These are phyloP conservation scores for Myotis yumanensis DNA, from an alignment of 2,113 vertebrate genomes.

Conservation along the genomic window DNA sequence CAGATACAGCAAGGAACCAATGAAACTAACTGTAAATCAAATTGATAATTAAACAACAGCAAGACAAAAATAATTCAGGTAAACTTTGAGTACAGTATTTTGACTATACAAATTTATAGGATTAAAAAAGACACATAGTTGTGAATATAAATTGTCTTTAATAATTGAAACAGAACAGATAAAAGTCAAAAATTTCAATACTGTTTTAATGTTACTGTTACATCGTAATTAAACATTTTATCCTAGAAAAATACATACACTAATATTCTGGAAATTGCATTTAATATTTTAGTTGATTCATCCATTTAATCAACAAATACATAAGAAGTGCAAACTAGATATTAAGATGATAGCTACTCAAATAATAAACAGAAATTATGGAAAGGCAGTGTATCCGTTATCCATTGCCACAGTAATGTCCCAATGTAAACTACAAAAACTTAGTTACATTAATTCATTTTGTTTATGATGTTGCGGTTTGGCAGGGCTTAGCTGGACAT, in stretches of 20 bases:
- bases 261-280: neutral
- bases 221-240: neutral
- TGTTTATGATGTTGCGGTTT: neutral
- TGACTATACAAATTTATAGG: neutral
- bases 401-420: neutral
- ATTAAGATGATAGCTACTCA: neutral
- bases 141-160: neutral
- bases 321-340: neutral
- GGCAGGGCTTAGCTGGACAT: neutral
- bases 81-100: neutral
- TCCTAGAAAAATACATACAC: neutral
- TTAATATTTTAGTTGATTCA: neutral
- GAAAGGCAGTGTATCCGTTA: neutral
- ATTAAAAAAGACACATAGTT: neutral
- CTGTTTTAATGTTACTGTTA: neutral
- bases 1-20: neutral
- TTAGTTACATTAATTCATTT: neutral
- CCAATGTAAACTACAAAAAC: neutral
- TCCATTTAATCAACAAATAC: neutral
- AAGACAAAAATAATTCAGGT: neutral
- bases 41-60: neutral
- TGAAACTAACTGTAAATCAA: neutral
- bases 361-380: neutral
- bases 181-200: neutral
- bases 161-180: neutral